Evolutionary conservation across 2,888 invertebrate species (phyloP).

Genomic region (Lamproptera curius): DNA sequence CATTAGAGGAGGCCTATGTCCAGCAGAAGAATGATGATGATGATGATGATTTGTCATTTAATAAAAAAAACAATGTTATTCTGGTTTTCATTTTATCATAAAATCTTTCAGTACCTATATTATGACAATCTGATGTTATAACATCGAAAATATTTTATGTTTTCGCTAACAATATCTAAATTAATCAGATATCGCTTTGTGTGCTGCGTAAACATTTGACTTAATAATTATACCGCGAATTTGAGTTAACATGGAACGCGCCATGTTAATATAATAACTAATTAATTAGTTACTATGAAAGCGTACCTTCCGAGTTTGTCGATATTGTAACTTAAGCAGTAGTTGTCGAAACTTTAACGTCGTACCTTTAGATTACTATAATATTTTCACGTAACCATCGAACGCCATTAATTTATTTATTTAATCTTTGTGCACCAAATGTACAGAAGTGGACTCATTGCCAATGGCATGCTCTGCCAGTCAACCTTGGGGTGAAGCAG

Average conservation of each 20-base stretch:
- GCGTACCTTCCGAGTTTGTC: background rate
- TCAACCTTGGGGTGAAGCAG: too few relatives aligned
- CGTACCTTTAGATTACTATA: background rate
- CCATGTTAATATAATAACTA: conserved; percentile 42
- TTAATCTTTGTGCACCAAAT: too few relatives aligned
- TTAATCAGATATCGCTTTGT: conserved; percentile 11
- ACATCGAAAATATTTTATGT: background rate
- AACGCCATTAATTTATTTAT: too few relatives aligned
- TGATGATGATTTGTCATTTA: too few relatives aligned
- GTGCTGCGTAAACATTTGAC: conserved; percentile 17
- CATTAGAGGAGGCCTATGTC: too few relatives aligned
- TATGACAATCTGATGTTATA: background rate
- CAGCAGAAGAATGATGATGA: too few relatives aligned
- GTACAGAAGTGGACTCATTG: too few relatives aligned
- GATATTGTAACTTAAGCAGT: conserved; percentile 18
- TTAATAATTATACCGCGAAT: conserved; percentile 31
- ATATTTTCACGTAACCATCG: too few relatives aligned
- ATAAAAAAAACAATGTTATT: background rate
- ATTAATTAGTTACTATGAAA: conserved; percentile 58
- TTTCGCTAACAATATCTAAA: background rate
- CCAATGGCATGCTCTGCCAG: too few relatives aligned
- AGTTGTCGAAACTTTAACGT: background rate
- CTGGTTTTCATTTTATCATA: background rate
- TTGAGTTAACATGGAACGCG: background rate
- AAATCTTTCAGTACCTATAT: background rate